A percentile compares a stretch with the other conserved stretches of the same genome.
Conservation (phyloP, 2,113 vertebrate genomes). For the Cranoglanis bouderius region DNA sequence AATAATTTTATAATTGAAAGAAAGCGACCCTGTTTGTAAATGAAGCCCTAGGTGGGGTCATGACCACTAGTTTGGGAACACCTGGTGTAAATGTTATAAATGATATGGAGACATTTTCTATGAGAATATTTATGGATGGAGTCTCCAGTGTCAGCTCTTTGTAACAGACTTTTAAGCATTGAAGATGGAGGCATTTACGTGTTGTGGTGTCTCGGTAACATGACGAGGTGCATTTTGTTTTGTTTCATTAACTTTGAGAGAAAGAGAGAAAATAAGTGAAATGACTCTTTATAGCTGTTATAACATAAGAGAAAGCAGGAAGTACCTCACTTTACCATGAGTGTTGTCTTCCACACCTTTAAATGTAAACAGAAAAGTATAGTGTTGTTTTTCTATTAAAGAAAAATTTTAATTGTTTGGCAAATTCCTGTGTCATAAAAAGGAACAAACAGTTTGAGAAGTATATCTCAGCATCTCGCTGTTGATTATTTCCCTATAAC, state of each 20-base stretch:
- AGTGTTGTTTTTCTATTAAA: neutral
- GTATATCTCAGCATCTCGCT: neutral
- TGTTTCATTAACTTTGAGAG: neutral
- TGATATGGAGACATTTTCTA: neutral
- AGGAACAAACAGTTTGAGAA: neutral
- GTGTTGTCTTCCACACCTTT: neutral
- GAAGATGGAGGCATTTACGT: neutral
- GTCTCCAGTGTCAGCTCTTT: neutral
- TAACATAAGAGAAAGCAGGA: too few relatives aligned
- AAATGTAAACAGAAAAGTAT: neutral
- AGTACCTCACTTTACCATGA: too few relatives aligned
- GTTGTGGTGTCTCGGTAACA: too few relatives aligned
- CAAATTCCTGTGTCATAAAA: neutral
- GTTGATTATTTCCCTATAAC: neutral
- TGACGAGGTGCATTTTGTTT: too few relatives aligned
- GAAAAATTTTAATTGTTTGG: neutral
- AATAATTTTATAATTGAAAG: neutral
- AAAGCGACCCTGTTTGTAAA: neutral
- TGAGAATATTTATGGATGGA: neutral
- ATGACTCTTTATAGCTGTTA: neutral
- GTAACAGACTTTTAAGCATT: neutral
- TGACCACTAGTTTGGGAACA: too few relatives aligned
- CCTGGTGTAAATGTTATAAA: neutral
- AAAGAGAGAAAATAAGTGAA: neutral
- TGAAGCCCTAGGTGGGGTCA: too few relatives aligned